These are phyloP conservation scores for Cerceris ruficornis DNA, from an alignment of 2,888 invertebrate genomes.

Conservation along the genomic window DNA sequence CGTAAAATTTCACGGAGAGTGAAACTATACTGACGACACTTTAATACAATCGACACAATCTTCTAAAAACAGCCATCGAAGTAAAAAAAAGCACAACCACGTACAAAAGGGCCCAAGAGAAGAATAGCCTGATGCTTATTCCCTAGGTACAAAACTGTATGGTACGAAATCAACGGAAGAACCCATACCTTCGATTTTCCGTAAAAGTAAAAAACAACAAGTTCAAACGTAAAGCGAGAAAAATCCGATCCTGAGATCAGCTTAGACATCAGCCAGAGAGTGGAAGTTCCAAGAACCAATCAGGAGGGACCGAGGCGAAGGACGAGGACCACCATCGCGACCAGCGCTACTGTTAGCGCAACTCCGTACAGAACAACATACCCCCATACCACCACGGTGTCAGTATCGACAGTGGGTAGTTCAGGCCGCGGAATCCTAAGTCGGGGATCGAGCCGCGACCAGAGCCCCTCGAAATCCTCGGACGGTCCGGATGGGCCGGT, in stretches of 20 bases:
- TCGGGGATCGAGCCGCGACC: conserved; percentile 76
- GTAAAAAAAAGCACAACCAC: no score
- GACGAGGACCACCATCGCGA: conserved; percentile 17
- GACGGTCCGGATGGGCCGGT: conserved; percentile 59
- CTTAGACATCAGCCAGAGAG: conserved; percentile 17
- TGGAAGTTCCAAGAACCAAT: conserved; percentile 55
- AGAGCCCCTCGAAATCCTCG: conserved; percentile 74
- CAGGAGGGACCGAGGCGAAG: conserved; percentile 37
- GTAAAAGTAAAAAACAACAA: no score
- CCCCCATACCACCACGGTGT: conserved; percentile 73
- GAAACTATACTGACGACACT: no score
- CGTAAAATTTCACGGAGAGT: no score
- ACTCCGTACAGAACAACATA: no score
- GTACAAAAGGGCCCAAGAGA: no score
- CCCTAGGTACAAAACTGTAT: no score
- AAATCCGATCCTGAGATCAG: not conserved
- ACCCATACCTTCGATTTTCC: not conserved
- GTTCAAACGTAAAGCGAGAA: no score
- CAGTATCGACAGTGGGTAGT: conserved; percentile 70
- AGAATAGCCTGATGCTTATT: no score
- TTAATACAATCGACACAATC: no score
- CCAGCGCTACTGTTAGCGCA: conserved; percentile 4
- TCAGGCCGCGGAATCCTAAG: conserved; percentile 73
- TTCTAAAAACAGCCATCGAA: no score
- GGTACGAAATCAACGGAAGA: no score